Evolutionary conservation across 1,140 invertebrate species (phyloP), one percentile per base, ranked within the genome.

Genomic region (Drosophila seguyi): DNA sequence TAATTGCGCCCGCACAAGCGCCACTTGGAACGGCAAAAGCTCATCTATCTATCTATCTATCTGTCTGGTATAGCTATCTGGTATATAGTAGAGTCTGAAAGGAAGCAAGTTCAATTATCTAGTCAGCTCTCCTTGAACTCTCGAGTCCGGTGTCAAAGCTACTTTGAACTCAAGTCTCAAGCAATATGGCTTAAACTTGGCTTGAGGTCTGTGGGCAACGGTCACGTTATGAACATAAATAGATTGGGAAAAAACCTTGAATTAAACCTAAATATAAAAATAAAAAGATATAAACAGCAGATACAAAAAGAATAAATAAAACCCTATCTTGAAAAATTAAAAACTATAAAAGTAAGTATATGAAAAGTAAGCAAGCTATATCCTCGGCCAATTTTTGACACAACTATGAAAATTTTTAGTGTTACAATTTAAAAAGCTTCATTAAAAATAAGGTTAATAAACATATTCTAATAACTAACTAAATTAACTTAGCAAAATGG

Each of bases 1-100:
- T 90, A 88, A 88, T 88, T 77, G 68, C 55, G 42, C 79, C 65
- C 75, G 71, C 76, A 71, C 72, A 80, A 53, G 52, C 47, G 42
- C 27, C 45, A 16, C 13, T 55, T 38, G 36, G 52, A 62, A 74
- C 69, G 42, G 45, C 60, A 61, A 63, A 38, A 69, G 56, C 60
- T 63, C 67, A 78, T 77, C 62, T 34, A 79, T 41, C 45, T 20
- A 59, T 27, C 31, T 42, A 16, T 25, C n/a, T 44, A 31, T 27
- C 41, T 38, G 63, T 11, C 7, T 31, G 4, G 4, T 36, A 45
- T 20, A 62, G 27, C 48, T 31, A n/a, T 38, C 39, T 31, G 20
- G 2, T 55, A 25, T 38, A 22, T 16, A 10, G 14, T 22, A 5
- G 29, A 16, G 22, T 18, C 16, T 58, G 8, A n/a, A 60, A 13